Conservation (phyloP, 2,797 vertebrate genomes). For the Lacerta viridis region DNA sequence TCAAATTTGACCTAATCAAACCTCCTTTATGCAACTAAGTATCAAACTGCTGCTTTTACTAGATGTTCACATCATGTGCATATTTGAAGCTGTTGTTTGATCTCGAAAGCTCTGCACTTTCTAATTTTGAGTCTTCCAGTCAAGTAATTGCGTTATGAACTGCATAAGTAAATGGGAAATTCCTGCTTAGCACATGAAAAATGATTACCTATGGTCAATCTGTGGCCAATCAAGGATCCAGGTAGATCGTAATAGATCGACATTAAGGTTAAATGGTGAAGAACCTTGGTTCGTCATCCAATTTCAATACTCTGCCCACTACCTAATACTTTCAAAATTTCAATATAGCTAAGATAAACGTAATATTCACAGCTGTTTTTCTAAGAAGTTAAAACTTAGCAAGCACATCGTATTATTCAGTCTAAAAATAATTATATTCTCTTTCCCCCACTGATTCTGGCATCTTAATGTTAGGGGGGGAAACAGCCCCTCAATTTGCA, state of each 20-base stretch:
- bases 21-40: conserved; percentile 34
- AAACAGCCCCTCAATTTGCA: conserved; percentile 57
- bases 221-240: neutral
- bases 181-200: neutral
- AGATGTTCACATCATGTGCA: conserved; percentile 36
- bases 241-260: neutral
- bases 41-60: conserved; percentile 51
- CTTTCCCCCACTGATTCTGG: conserved; percentile 11
- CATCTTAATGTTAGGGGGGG: conserved; percentile 26
- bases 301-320: neutral
- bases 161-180: neutral
- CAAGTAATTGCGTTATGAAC: conserved; percentile 8
- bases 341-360: neutral
- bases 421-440: neutral
- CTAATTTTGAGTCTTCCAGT: conserved; percentile 34
- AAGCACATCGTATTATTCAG: neutral
- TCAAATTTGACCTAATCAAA: conserved; percentile 54
- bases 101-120: conserved; percentile 14
- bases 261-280: neutral
- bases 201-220: neutral
- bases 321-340: neutral
- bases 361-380: conserved; percentile 38
- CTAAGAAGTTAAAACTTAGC: conserved; percentile 33
- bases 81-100: conserved; percentile 54
- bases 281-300: neutral